Evolutionary conservation across 2,888 invertebrate genomes (phyloP).

Genomic region (Drosophila birchii): DNA sequence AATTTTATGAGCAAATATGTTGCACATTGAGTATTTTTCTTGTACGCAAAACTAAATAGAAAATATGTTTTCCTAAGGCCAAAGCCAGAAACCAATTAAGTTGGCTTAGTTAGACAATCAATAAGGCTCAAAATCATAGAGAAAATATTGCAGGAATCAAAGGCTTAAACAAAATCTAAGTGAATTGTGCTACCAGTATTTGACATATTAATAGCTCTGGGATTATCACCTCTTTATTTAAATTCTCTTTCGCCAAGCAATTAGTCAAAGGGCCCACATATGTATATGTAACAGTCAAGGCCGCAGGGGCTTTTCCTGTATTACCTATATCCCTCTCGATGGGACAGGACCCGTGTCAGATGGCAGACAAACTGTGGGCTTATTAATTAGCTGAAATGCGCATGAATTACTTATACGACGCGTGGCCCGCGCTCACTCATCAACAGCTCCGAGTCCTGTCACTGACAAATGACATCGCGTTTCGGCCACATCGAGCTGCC

Average conservation of each 20-base stretch:
- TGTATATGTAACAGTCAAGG: too few species aligned
- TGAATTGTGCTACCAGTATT: neutral
- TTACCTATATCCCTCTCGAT: constrained; percentile 14
- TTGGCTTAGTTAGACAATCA: neutral
- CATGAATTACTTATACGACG: constrained; percentile 66
- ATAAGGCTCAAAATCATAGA: neutral
- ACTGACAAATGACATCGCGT: constrained; percentile 52
- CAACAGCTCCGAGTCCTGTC: constrained; percentile 8
- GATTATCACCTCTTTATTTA: constrained; percentile 17
- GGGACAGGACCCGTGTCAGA: constrained; percentile 28
- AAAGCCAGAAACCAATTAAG: neutral
- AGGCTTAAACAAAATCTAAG: neutral
- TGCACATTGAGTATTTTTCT: neutral
- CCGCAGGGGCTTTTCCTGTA: neutral
- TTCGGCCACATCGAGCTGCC: constrained; percentile 49
- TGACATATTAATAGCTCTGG: constrained; percentile 8
- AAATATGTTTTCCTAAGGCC: constrained; percentile 1
- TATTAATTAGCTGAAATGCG: constrained; percentile 65
- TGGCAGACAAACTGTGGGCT: constrained; percentile 37
- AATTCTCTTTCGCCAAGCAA: constrained; percentile 10
- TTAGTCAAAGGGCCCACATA: constrained; percentile 12
- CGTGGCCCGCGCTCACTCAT: constrained; percentile 19
- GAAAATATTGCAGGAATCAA: too few species aligned
- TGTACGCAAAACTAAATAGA: neutral
- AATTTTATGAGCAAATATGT: neutral